Evolutionary conservation across 2,113 vertebrate species (phyloP).

Genomic region (Progne subis): DNA sequence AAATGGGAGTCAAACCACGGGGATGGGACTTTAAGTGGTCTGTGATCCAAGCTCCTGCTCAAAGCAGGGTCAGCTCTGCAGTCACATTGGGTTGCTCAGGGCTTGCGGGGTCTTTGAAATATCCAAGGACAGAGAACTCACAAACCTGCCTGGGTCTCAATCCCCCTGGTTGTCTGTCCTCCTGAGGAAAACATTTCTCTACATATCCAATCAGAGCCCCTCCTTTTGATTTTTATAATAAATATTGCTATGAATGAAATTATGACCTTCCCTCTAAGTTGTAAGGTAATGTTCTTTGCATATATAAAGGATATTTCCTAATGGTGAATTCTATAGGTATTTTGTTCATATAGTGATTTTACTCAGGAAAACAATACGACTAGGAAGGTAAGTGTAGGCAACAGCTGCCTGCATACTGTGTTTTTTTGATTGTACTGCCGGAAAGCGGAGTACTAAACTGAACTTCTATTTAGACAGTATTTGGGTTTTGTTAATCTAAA

Average conservation of each 20-base stretch:
- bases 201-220: not conserved
- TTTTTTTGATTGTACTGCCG: not conserved
- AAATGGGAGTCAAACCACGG: not conserved
- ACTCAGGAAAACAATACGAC: not conserved
- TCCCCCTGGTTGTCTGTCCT: not conserved
- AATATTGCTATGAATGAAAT: not conserved
- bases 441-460: not conserved
- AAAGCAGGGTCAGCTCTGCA: not conserved
- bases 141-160: not conserved
- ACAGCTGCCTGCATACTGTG: not conserved
- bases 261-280: not conserved
- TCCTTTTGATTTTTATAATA: not conserved
- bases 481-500: not conserved
- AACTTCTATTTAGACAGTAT: not conserved
- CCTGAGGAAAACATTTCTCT: not conserved
- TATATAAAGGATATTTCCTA: not conserved
- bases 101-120: not conserved
- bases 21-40: not conserved
- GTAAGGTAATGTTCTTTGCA: not conserved
- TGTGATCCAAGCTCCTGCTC: not conserved
- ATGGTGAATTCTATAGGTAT: not conserved
- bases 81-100: fast-evolving
- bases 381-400: not conserved
- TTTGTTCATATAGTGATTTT: not conserved
- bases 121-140: not conserved